phyloP scores from a whole-genome alignment of 2,113 vertebrate genomes.

The Myocastor coypus region DNA sequence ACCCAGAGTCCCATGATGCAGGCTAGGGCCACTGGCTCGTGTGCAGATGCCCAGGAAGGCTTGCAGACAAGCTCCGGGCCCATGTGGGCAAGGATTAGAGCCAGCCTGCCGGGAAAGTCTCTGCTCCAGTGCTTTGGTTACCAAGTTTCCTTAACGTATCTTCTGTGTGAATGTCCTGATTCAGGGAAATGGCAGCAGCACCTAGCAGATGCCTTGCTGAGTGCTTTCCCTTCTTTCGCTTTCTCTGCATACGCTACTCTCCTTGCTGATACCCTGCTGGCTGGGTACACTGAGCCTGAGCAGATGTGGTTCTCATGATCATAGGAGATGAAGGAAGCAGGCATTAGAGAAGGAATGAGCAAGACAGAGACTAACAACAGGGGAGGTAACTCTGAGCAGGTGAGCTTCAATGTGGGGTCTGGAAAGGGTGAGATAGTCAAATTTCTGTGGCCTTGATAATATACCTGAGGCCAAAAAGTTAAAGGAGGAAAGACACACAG shows the following conservation, averaged over 20 bases:
- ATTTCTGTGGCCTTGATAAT: background rate
- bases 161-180: background rate
- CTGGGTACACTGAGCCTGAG: background rate
- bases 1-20: background rate
- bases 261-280: background rate
- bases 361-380: background rate
- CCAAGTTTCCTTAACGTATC: constrained; percentile 21
- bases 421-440: background rate
- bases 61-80: background rate
- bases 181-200: constrained; percentile 1
- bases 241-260: background rate
- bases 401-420: background rate
- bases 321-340: background rate
- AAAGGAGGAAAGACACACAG: background rate
- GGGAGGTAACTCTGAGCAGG: background rate
- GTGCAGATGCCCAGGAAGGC: background rate
- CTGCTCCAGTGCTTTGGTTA: constrained; percentile 47
- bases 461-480: background rate
- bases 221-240: background rate
- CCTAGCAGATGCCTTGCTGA: background rate
- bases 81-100: background rate
- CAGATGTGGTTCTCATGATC: background rate
- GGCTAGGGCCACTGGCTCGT: background rate
- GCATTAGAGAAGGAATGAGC: background rate
- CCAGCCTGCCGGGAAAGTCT: background rate